A percentile compares a stretch with the other conserved stretches of the same genome.
These are phyloP conservation scores for Caenorhabditis japonica DNA, from an alignment of 2,888 invertebrate genomes.

Conservation along the genomic window DNA sequence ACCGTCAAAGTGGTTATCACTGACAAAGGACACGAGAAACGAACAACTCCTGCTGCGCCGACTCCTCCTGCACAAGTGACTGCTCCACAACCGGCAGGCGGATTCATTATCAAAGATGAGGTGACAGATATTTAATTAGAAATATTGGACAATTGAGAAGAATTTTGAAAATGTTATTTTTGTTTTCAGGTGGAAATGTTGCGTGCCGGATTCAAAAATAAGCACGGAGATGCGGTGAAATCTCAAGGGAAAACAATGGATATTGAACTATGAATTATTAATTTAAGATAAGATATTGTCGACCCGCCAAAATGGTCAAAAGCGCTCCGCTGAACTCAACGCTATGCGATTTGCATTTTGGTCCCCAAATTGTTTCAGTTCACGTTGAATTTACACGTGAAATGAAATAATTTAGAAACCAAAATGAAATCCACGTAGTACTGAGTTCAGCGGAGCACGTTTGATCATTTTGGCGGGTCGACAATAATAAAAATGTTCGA, in stretches of 20 bases:
- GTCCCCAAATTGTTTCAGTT: too few relatives aligned
- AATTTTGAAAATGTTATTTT: too few relatives aligned
- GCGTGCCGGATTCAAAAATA: conserved; percentile 52
- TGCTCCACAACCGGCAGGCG: conserved; percentile 43
- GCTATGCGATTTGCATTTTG: too few relatives aligned
- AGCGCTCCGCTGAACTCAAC: too few relatives aligned
- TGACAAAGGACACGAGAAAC: conserved; percentile 31
- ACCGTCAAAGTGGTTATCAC: conserved; percentile 31
- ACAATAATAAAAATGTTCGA: too few relatives aligned
- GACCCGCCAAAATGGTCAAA: too few relatives aligned
- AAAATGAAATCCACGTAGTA: too few relatives aligned
- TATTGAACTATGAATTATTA: conserved; percentile 30
- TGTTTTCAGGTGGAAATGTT: conserved; percentile 45
- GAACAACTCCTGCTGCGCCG: conserved; percentile 22
- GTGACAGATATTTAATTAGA: background rate
- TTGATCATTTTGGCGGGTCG: too few relatives aligned
- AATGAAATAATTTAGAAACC: too few relatives aligned
- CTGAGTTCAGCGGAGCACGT: too few relatives aligned
- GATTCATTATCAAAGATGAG: conserved; percentile 45
- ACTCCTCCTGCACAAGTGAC: conserved; percentile 42
- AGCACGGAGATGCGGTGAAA: conserved; percentile 43
- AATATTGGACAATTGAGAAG: too few relatives aligned
- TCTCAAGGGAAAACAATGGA: conserved; percentile 36
- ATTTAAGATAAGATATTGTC: background rate
- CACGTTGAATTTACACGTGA: too few relatives aligned